These are phyloP conservation scores for Ahaetulla prasina DNA, from an alignment of 2,113 vertebrate species.

Conservation along the genomic window DNA sequence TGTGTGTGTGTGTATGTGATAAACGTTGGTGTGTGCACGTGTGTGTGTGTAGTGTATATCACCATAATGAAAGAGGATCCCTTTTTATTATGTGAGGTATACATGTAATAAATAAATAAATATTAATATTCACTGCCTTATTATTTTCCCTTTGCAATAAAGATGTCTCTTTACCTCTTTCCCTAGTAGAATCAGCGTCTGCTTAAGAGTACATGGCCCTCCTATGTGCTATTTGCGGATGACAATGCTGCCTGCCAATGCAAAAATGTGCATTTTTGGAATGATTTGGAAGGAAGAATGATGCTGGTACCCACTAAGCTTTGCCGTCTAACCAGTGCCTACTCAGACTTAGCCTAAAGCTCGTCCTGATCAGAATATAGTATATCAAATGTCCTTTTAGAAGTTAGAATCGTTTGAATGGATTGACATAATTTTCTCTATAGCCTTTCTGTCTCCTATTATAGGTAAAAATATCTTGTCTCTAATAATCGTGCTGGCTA, in stretches of 20 bases:
- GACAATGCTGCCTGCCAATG: background rate
- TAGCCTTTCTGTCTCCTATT: conserved; percentile 30
- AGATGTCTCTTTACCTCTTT: background rate
- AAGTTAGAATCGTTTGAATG: conserved; percentile 38
- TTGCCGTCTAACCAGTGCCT: background rate
- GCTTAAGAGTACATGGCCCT: background rate
- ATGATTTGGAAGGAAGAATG: background rate
- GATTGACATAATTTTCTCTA: conserved; percentile 35
- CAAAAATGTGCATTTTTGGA: background rate
- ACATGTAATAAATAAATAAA: background rate
- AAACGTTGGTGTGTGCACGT: too few relatives aligned
- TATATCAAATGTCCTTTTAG: conserved; percentile 47
- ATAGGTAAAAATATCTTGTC: conserved; percentile 8
- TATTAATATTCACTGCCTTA: background rate
- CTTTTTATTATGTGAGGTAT: background rate
- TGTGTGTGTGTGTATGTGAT: too few relatives aligned
- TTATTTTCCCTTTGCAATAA: background rate
- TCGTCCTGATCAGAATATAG: conserved; percentile 3
- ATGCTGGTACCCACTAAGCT: background rate
- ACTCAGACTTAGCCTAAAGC: background rate
- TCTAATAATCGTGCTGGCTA: conserved; percentile 36
- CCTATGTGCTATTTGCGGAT: background rate
- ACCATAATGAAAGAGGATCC: background rate
- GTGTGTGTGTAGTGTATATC: background rate
- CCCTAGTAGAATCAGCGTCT: background rate